Percentiles rank a stretch among this genome's conserved stretches.
phyloP scores from a whole-genome alignment of 2,797 vertebrate genomes.

The Nasua narica region DNA sequence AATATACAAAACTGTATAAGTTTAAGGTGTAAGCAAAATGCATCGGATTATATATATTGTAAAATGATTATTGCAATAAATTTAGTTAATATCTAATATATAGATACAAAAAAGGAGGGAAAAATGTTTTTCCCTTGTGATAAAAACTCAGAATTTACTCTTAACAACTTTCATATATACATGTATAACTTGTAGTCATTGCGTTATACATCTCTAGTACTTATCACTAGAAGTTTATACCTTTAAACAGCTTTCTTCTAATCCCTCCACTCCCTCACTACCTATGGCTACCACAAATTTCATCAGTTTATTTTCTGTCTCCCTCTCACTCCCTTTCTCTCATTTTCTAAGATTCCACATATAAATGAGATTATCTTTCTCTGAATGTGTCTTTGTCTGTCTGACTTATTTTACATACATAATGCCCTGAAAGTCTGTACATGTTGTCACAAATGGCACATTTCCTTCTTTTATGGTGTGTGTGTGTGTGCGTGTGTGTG shows the following conservation, averaged over 20 bases:
- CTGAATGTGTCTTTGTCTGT: neutral
- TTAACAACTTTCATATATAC: neutral
- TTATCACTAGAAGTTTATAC: neutral
- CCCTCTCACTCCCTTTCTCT: neutral
- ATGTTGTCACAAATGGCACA: neutral
- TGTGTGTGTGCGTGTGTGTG: neutral
- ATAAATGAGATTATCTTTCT: neutral
- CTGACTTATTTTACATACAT: neutral
- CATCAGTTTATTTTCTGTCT: neutral
- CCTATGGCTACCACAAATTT: neutral
- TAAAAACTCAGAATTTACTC: neutral
- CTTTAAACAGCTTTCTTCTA: neutral
- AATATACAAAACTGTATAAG: neutral
- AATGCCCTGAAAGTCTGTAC: neutral
- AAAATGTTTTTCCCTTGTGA: neutral
- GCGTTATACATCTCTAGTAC: neutral
- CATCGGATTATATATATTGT: neutral
- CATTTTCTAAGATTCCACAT: neutral
- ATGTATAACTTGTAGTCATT: neutral
- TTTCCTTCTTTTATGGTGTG: neutral
- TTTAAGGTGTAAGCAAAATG: neutral
- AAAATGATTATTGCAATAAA: neutral
- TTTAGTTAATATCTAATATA: neutral
- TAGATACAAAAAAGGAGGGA: neutral
- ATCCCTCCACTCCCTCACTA: neutral